phyloP scores from a whole-genome alignment of 2,113 vertebrate genomes.

The Lagopus leucura region DNA sequence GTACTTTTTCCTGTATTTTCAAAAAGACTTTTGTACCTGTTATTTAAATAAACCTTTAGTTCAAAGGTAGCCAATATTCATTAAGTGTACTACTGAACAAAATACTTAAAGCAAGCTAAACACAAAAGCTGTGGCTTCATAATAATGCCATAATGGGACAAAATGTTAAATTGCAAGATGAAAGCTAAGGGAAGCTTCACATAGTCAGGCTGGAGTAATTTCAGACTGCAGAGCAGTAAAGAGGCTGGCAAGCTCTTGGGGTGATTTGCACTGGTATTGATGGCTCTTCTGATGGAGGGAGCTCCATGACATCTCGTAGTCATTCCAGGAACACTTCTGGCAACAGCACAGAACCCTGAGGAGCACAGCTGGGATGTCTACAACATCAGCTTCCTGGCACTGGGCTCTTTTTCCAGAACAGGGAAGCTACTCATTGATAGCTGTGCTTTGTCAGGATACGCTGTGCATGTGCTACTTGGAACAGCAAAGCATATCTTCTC shows the following conservation, averaged over 20 bases:
- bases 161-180: background rate
- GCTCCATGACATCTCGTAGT: background rate
- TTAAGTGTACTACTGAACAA: background rate
- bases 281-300: background rate
- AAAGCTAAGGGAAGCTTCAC: background rate
- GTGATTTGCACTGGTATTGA: background rate
- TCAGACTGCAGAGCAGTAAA: background rate
- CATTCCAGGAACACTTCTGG: background rate
- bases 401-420: background rate
- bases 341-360: background rate
- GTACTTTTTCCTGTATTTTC: conserved; percentile 1
- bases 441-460: background rate
- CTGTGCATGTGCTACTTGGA: background rate
- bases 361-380: background rate
- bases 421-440: background rate
- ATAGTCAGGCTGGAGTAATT: background rate
- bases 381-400: background rate
- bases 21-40: background rate
- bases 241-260: background rate
- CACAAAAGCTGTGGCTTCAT: background rate
- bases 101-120: background rate
- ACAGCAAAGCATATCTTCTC: fast-evolving
- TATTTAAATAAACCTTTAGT: background rate
- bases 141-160: background rate
- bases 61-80: background rate